phyloP scores from a whole-genome alignment of 2,113 vertebrate species.

The Panthera uncia region DNA sequence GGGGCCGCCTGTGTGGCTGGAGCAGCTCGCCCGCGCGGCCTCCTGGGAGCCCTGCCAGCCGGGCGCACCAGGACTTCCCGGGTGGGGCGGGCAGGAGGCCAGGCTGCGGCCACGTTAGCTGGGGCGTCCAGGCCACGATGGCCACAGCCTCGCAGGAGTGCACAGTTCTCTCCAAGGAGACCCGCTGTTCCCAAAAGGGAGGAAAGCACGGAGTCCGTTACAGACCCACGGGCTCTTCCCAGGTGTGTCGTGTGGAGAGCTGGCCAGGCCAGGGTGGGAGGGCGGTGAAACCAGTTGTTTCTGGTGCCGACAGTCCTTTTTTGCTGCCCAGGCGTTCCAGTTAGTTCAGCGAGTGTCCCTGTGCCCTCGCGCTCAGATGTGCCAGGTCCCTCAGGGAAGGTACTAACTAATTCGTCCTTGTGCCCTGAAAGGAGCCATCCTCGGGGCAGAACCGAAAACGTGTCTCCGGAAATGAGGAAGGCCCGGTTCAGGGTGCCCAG shows the following conservation, averaged over 20 bases:
- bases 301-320: background rate
- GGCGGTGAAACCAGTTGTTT: background rate
- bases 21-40: background rate
- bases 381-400: background rate
- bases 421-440: background rate
- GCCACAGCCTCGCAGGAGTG: background rate
- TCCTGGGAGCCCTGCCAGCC: background rate
- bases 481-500: background rate
- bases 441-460: background rate
- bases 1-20: background rate
- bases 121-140: background rate
- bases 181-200: background rate
- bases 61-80: background rate
- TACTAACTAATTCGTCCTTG: background rate
- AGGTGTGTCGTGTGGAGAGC: background rate
- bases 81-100: background rate
- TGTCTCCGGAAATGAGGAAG: background rate
- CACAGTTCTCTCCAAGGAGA: background rate
- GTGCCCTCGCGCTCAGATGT: background rate
- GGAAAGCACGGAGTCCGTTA: constrained; percentile 54
- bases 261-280: background rate
- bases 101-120: background rate
- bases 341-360: background rate
- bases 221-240: background rate
- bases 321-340: background rate